phyloP scores from a whole-genome alignment of 2,113 vertebrate genomes.

The Barnardius zonarius region DNA sequence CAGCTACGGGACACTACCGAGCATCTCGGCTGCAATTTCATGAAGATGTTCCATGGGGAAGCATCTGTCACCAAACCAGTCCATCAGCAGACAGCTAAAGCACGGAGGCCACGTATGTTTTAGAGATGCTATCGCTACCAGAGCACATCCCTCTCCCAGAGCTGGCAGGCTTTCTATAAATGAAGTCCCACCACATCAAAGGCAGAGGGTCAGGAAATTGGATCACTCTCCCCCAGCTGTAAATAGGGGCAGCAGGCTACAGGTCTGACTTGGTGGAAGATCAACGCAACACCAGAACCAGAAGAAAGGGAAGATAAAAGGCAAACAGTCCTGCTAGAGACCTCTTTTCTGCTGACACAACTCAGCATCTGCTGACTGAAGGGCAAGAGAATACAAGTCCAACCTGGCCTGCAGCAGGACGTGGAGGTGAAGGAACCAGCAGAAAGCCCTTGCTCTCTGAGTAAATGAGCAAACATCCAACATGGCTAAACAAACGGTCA shows the following conservation, averaged over 20 bases:
- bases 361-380: background rate
- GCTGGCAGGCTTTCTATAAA: background rate
- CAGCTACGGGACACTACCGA: rapidly evolving
- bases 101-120: background rate
- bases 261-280: background rate
- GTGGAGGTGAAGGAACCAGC: background rate
- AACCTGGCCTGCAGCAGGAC: background rate
- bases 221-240: background rate
- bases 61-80: background rate
- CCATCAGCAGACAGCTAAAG: background rate
- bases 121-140: background rate
- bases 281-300: background rate
- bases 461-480: background rate
- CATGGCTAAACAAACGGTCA: background rate
- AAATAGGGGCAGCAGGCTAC: background rate
- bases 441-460: background rate
- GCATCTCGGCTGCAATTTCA: background rate
- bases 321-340: background rate
- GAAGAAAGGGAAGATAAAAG: background rate
- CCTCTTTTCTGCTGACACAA: background rate
- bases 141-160: background rate
- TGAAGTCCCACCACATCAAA: background rate
- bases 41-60: background rate
- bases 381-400: background rate
- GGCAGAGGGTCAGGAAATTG: background rate